Conservation (phyloP, 2,888 invertebrate species). For the Zygogramma bicolorata region DNA sequence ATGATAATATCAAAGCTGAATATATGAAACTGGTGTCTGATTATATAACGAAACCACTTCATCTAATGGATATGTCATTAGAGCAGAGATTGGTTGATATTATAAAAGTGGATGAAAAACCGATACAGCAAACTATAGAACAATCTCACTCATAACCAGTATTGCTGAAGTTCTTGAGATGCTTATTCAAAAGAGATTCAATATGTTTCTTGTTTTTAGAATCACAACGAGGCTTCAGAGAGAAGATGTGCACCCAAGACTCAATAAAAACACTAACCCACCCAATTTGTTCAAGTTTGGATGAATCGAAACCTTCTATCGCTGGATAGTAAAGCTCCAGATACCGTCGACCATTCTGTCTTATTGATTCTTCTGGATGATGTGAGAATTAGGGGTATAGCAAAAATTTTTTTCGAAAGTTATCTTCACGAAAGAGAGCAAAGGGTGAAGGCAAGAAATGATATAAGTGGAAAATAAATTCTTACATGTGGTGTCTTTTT, state of each 20-base stretch:
- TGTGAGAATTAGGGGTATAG: background rate
- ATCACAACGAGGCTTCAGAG: background rate
- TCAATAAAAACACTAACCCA: background rate
- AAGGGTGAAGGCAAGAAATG: too few relatives aligned
- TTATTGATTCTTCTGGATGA: background rate
- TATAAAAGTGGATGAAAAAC: conserved; percentile 15
- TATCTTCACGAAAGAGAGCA: background rate
- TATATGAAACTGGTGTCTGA: background rate
- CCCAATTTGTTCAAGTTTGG: background rate
- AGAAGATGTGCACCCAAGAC: background rate
- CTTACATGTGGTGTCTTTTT: background rate
- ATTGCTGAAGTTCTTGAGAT: conserved; percentile 7
- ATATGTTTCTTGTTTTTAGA: background rate
- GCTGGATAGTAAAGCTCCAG: background rate
- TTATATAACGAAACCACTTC: conserved; percentile 7
- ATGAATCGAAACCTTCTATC: background rate
- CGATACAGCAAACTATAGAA: conserved; percentile 1
- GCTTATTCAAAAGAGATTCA: too few relatives aligned
- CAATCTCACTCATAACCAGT: conserved; percentile 13
- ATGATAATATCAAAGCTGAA: conserved; percentile 6
- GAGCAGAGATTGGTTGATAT: background rate
- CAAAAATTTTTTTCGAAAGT: background rate
- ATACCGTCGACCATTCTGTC: background rate
- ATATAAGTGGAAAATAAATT: background rate
- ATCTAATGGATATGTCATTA: background rate